phyloP scores from a whole-genome alignment of 2,113 vertebrate genomes.

The Meleagris gallopavo region DNA sequence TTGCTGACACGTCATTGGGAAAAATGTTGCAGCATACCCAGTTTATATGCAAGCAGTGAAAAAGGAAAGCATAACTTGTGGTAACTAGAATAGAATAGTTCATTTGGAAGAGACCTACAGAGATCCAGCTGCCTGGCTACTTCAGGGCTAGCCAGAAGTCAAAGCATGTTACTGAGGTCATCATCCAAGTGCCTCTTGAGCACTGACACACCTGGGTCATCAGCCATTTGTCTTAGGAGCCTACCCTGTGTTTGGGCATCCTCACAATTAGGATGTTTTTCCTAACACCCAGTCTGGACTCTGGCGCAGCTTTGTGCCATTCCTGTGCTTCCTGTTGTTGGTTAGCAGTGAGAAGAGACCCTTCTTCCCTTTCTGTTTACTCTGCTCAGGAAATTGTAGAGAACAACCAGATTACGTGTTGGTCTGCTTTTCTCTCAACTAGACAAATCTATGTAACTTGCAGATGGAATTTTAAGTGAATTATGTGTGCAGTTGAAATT shows the following conservation, averaged over 20 bases:
- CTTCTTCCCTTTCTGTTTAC: not conserved
- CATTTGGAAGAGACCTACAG: not conserved
- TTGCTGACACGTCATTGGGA: not conserved
- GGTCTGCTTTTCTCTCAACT: not conserved
- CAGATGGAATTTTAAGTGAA: not conserved
- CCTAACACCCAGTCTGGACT: not conserved
- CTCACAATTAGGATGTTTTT: not conserved
- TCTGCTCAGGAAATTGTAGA: not conserved
- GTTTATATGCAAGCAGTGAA: not conserved
- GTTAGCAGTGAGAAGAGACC: not conserved
- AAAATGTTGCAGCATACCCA: not conserved
- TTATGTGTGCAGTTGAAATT: not conserved
- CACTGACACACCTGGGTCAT: not conserved
- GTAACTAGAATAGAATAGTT: not conserved
- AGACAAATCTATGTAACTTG: rapidly evolving
- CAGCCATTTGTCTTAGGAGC: not conserved
- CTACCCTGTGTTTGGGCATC: not conserved
- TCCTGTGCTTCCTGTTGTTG: not conserved
- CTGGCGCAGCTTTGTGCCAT: not conserved
- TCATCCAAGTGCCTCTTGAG: not conserved
- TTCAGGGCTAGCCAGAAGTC: not conserved
- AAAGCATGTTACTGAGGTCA: not conserved
- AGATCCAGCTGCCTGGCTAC: not conserved
- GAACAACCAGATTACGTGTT: not conserved
- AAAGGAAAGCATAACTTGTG: not conserved